These are phyloP conservation scores for Pseudorhombus dupliciocellatus DNA, from an alignment of 2,113 vertebrate genomes.

Conservation along the genomic window DNA sequence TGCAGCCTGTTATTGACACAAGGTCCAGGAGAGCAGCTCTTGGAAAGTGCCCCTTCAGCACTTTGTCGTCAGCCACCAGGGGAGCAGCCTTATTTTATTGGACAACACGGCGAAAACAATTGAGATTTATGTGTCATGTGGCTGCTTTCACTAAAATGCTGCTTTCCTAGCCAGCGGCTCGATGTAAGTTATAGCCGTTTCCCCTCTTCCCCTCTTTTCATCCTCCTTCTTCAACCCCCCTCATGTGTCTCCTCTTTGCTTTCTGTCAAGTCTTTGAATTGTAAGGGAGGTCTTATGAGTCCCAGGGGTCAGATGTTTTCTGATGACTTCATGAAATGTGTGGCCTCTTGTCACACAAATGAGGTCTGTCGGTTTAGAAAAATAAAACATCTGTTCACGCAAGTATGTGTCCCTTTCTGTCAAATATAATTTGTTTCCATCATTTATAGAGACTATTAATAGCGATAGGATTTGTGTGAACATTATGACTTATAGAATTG, in stretches of 20 bases:
- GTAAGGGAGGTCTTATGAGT: constrained; percentile 23
- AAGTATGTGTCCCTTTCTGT: not conserved
- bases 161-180: constrained; percentile 42
- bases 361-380: not conserved
- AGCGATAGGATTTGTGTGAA: too few species aligned
- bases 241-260: not conserved
- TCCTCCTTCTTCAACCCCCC: not conserved
- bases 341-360: constrained; percentile 10
- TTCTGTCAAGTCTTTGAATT: not conserved
- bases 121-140: constrained; percentile 63
- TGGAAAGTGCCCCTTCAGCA: constrained; percentile 63
- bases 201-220: not conserved
- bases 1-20: constrained; percentile 48
- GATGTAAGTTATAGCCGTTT: constrained; percentile 37
- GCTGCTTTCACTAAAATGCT: constrained; percentile 34
- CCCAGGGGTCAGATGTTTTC: constrained; percentile 14
- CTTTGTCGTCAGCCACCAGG: constrained; percentile 20
- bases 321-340: constrained; percentile 8
- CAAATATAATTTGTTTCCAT: not conserved
- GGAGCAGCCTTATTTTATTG: constrained; percentile 52
- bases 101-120: constrained; percentile 59
- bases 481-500: too few species aligned
- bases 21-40: constrained; percentile 36
- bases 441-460: too few species aligned
- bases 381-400: not conserved